Evolutionary conservation across 2,888 invertebrate species (phyloP), one percentile per base, ranked within the genome.

Genomic region (Gandaritis pyraliata): DNA sequence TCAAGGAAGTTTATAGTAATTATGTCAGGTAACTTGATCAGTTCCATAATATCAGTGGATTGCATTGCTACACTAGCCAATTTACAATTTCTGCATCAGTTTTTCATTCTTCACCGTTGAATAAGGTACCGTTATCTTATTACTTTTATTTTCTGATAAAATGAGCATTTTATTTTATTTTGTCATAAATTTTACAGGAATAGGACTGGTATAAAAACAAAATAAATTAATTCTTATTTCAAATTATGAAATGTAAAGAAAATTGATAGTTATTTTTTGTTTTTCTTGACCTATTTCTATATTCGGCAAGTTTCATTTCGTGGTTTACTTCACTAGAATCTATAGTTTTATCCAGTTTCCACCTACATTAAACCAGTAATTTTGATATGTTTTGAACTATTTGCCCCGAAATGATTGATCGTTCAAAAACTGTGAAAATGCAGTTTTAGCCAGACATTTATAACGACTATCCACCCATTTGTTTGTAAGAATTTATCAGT

Each of bases 341-440:
- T 18, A 2, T 23, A 39, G 23, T 39, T n/a, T n/a, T 29, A 23
- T 5, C 11, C n/a, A 39, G 51, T 51, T 52, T 12, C 30, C 41
- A 52, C 39, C 30, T 43, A 33, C 33, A 48, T 36, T 52, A 38
- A 66, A 69, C 64, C 61, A 58, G 64, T 65, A 52, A 58, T 54
- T 58, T 60, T 69, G 73, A 79, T 78, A 80, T 69, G 33, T 62
- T 23, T 58, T 77, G 75, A 80, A 78, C 81, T 74, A 23, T 64
- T 6, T 74, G 77, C 82, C 80, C 74, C 62, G 55, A 56, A 39
- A 49, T 60, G 18, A 29, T 30, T 64, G 54, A 64, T 49, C 49
- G 30, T 12, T 74, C 58, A 49, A 41, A 65, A 72, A 70, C 70
- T 30, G 66, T 61, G 29, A 55, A 43, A 66, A 70, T 66, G 69